Conservation (phyloP, 2,113 vertebrate genomes). For the Accipiter cooperii region DNA sequence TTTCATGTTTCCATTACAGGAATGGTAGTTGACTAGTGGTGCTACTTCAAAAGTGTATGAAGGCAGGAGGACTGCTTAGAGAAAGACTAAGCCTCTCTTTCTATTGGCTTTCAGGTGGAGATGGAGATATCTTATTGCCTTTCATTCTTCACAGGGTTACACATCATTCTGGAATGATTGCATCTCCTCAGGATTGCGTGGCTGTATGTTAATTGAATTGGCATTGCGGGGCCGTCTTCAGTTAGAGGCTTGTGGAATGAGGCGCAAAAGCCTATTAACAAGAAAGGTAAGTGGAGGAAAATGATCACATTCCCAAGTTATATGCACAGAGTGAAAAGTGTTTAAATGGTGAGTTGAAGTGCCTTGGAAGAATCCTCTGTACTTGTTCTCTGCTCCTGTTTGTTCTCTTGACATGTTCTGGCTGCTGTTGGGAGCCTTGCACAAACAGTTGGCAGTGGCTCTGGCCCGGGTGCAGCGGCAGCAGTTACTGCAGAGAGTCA, state of each 20-base stretch:
- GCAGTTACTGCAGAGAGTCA: neutral
- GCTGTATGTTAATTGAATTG: constrained; percentile 95
- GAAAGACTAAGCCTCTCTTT: neutral
- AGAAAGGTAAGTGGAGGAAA: constrained; percentile 81
- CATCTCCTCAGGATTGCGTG: constrained; percentile 92
- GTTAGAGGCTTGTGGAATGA: constrained; percentile 90
- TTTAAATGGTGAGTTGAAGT: neutral
- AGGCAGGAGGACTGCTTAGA: neutral
- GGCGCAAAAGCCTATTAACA: constrained; percentile 89
- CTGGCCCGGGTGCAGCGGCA: fast-evolving
- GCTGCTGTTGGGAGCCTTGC: neutral
- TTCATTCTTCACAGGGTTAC: constrained; percentile 79
- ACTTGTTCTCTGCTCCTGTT: neutral
- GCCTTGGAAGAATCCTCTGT: neutral
- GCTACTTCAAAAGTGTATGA: neutral
- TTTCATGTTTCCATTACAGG: neutral
- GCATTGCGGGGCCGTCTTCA: constrained; percentile 88
- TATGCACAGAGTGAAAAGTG: neutral
- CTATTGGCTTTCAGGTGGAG: neutral
- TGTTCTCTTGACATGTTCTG: neutral
- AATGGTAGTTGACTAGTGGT: neutral
- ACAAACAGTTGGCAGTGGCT: neutral
- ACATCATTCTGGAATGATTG: constrained; percentile 98
- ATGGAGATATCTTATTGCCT: neutral
- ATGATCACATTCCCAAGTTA: neutral